Conservation (phyloP, 2,113 vertebrate genomes). For the Alligator sinensis region DNA sequence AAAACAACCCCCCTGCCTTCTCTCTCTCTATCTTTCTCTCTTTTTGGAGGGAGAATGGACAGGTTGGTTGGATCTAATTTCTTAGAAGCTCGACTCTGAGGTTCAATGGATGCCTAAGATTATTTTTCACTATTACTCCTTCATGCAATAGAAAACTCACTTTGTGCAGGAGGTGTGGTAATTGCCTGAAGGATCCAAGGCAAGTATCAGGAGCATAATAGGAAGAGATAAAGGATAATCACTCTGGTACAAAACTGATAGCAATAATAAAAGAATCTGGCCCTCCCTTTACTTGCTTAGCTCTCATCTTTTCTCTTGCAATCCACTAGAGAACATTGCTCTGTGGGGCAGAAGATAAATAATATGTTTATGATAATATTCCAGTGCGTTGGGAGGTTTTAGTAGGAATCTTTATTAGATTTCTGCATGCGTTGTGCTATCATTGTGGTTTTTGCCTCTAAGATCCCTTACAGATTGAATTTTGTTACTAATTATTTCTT, state of each 20-base stretch:
- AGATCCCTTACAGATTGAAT: background rate
- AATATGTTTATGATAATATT: background rate
- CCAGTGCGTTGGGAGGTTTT: background rate
- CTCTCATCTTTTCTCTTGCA: background rate
- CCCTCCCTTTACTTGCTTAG: background rate
- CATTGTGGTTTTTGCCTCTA: background rate
- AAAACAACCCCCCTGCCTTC: no score
- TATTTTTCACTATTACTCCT: no score
- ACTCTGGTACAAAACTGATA: background rate
- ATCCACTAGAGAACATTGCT: background rate
- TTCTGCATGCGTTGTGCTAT: conserved; percentile 6
- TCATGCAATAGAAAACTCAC: background rate
- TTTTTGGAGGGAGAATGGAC: no score
- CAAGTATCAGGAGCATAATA: background rate
- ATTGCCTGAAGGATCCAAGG: background rate
- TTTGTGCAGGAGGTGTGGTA: background rate
- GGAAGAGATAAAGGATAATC: background rate
- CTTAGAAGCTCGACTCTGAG: no score
- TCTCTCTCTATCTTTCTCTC: no score
- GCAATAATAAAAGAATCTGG: background rate
- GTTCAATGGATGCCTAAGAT: no score
- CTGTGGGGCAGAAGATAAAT: background rate
- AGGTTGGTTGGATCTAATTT: no score
- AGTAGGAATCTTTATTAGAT: background rate
- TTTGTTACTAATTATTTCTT: background rate